phyloP scores from a whole-genome alignment of 2,797 vertebrate species.

The Eupleurogrammus muticus region DNA sequence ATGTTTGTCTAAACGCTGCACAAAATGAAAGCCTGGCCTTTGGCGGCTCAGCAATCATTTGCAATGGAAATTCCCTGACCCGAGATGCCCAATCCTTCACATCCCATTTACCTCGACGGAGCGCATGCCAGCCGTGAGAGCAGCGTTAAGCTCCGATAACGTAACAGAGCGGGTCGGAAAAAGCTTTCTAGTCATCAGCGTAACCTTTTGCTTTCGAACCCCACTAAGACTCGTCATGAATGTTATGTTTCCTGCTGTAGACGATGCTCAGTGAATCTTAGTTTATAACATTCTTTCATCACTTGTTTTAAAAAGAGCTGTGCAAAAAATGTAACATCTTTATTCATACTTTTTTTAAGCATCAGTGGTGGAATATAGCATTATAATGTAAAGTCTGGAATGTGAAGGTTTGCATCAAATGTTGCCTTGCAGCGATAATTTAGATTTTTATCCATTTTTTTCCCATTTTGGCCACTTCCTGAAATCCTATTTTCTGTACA shows the following conservation, averaged over 20 bases:
- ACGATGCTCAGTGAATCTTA: neutral
- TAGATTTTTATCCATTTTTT: neutral
- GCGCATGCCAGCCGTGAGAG: slow-evolving; percentile 45
- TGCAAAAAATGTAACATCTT: neutral
- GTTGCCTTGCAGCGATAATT: neutral
- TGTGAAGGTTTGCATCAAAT: neutral
- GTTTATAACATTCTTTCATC: neutral
- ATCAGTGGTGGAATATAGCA: neutral
- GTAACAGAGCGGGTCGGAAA: slow-evolving; percentile 53
- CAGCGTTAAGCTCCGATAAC: slow-evolving; percentile 54
- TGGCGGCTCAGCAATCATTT: slow-evolving; percentile 54
- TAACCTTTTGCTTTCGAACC: slow-evolving; percentile 51
- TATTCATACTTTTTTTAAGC: neutral
- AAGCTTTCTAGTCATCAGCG: slow-evolving; percentile 41
- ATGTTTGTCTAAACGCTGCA: slow-evolving; percentile 50
- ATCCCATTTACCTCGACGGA: slow-evolving; percentile 62
- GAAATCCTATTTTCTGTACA: neutral
- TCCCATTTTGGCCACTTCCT: too few species aligned
- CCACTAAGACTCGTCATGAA: slow-evolving; percentile 16
- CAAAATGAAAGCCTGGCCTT: slow-evolving; percentile 38
- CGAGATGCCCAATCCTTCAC: slow-evolving; percentile 58
- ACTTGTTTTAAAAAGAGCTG: neutral
- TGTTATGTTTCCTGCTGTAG: slow-evolving; percentile 16
- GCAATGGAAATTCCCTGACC: slow-evolving; percentile 70
- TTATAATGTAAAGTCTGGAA: too few species aligned